These are phyloP conservation scores for Scylla paramamosain DNA, from an alignment of 1,140 invertebrate genomes.

Conservation along the genomic window DNA sequence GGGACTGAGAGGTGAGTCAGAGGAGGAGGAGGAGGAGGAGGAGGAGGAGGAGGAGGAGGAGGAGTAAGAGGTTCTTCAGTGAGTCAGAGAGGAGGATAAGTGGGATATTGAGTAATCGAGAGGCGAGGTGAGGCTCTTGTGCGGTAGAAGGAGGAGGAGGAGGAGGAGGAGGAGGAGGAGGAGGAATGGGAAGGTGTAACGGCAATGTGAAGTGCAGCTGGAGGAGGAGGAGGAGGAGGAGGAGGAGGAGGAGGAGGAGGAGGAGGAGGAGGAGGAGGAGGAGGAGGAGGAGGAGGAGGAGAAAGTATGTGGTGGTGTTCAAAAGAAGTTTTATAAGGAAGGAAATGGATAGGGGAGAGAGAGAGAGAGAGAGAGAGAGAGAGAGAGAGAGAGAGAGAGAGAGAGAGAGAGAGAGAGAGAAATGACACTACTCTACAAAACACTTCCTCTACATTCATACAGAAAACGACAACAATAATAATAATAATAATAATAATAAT, in stretches of 20 bases:
- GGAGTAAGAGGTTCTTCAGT: not conserved
- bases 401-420: no score
- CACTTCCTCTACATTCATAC: no score
- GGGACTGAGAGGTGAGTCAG: not conserved
- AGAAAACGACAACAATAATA: no score
- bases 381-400: no score
- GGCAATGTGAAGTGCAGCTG: not conserved
- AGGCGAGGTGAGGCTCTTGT: not conserved
- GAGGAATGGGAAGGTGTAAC: not conserved
- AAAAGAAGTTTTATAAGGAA: not conserved
- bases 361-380: no score
- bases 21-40: not conserved
- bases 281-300: no score
- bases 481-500: no score
- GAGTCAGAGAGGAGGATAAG: constrained; percentile 18
- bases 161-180: constrained; percentile 11
- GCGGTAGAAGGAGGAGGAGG: not conserved
- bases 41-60: not conserved
- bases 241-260: not conserved
- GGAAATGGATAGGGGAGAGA: not conserved
- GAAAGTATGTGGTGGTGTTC: no score
- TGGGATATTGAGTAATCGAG: constrained; percentile 18
- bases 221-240: not conserved
- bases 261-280: not conserved
- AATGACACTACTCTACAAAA: no score